Conservation (phyloP, 2,888 invertebrate genomes). For the Rotaria socialis region DNA sequence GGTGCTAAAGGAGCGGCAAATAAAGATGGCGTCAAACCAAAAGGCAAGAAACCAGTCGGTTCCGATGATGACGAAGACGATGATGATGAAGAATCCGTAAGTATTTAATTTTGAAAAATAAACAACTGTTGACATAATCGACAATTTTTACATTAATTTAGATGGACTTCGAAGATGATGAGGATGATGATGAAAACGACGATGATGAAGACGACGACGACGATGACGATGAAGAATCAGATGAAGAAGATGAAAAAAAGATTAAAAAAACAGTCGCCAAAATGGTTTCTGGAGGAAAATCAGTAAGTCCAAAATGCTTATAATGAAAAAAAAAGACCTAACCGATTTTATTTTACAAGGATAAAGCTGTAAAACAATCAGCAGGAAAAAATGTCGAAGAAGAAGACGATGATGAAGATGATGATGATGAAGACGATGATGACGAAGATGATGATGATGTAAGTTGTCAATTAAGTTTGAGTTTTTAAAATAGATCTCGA, state of each 20-base stretch:
- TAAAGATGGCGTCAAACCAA: background rate
- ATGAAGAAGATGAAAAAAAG: slow-evolving; percentile 2
- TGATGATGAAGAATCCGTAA: background rate
- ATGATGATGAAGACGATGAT: background rate
- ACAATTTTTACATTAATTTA: background rate
- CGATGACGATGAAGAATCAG: background rate
- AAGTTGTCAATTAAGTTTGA: background rate
- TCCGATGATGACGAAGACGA: background rate
- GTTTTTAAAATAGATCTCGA: background rate
- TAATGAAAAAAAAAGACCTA: background rate
- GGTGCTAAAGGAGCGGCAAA: too few species aligned
- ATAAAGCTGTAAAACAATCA: background rate
- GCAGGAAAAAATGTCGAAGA: background rate
- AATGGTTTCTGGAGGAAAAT: slow-evolving; percentile 4
- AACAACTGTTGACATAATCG: background rate
- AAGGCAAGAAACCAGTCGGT: background rate
- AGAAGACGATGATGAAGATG: background rate
- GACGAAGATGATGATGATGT: slow-evolving; percentile 9
- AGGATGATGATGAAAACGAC: background rate
- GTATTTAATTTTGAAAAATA: background rate
- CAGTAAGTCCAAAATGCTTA: background rate
- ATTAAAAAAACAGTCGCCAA: slow-evolving; percentile 21
- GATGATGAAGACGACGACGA: background rate
- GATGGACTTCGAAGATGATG: background rate
- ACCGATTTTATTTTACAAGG: background rate